Evolutionary conservation across 2,888 invertebrate genomes (phyloP).

Genomic region (Drosophila picticornis): DNA sequence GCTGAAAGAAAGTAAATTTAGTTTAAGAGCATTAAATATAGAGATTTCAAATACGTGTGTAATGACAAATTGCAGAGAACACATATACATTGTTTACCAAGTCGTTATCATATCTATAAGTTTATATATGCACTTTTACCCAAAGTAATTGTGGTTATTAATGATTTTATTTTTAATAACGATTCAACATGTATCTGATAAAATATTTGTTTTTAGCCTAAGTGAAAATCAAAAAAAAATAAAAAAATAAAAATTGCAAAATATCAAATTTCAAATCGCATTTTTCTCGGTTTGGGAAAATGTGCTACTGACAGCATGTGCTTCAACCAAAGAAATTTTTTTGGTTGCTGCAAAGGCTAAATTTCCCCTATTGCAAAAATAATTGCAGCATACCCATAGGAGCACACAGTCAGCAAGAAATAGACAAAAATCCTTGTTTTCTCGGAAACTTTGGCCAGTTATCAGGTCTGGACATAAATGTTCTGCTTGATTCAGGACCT

Average conservation of each 20-base stretch:
- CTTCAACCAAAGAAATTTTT: neutral
- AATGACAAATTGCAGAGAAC: conserved; percentile 26
- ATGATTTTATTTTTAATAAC: conserved; percentile 7
- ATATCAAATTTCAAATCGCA: neutral
- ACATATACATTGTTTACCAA: conserved; percentile 18
- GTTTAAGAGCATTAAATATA: conserved; percentile 43
- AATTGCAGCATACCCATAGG: neutral
- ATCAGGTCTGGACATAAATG: neutral
- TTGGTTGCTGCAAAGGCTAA: neutral
- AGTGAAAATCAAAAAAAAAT: conserved; percentile 20
- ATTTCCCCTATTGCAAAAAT: neutral
- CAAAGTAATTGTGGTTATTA: conserved; percentile 18
- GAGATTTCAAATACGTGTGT: conserved; percentile 9
- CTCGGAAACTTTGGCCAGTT: neutral
- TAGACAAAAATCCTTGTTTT: neutral
- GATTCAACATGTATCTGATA: conserved; percentile 22
- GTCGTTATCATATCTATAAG: conserved; percentile 21
- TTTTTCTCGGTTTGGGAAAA: neutral
- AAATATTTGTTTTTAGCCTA: conserved; percentile 45
- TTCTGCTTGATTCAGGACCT: neutral
- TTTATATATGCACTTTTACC: conserved; percentile 7
- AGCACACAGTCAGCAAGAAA: neutral
- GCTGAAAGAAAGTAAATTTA: conserved; percentile 31
- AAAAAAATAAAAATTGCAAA: conserved; percentile 17
- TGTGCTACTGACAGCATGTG: neutral